A percentile compares a stretch with the other conserved stretches of the same genome.
Evolutionary conservation across 2,113 vertebrate genomes (phyloP).

Genomic region (Heterotilapia buettikoferi): DNA sequence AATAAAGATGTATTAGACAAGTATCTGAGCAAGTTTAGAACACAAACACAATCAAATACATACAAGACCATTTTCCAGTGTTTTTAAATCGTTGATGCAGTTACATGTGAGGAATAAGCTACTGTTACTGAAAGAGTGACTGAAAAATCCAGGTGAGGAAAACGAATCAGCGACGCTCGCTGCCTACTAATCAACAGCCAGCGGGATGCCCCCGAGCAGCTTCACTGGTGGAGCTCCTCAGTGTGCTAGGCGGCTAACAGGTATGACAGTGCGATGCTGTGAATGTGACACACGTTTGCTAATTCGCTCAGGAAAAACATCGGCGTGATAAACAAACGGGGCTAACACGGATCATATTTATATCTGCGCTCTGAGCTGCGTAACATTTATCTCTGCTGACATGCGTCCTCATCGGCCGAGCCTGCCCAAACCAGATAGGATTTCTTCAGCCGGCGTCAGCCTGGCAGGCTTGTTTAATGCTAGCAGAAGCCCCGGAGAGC

Average conservation of each 20-base stretch:
- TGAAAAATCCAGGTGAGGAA: neutral
- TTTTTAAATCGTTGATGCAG: neutral
- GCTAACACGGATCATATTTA: neutral
- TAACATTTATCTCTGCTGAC: neutral
- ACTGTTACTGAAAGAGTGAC: neutral
- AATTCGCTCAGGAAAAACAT: neutral
- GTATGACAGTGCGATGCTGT: neutral
- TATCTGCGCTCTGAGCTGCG: neutral
- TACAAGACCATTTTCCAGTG: accelerated
- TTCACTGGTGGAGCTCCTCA: neutral
- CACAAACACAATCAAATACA: neutral
- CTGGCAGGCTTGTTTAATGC: neutral
- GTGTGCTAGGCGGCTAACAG: neutral
- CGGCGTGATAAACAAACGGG: neutral
- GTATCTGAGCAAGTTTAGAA: neutral
- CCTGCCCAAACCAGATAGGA: neutral
- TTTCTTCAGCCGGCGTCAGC: neutral
- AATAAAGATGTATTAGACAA: neutral
- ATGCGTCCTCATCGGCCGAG: accelerated
- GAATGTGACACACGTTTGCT: neutral
- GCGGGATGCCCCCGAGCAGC: neutral
- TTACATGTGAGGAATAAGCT: neutral
- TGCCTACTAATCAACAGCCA: neutral
- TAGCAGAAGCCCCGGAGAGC: neutral
- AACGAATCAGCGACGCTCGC: neutral